phyloP scores from a whole-genome alignment of 2,797 vertebrate species.

The Hafferia zeledoni region DNA sequence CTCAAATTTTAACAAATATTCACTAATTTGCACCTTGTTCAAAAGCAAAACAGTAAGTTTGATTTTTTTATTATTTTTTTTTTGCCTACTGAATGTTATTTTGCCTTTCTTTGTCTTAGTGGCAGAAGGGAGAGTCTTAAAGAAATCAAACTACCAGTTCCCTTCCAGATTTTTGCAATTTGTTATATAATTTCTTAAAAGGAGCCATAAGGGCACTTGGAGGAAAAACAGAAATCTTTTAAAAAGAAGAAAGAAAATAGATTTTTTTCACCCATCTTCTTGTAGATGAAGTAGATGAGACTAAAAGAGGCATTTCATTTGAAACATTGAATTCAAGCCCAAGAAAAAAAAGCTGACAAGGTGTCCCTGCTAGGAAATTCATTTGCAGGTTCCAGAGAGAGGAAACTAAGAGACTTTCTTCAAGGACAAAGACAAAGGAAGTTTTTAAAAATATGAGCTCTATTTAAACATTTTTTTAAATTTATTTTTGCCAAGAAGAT shows the following conservation, averaged over 20 bases:
- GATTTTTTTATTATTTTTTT: background rate
- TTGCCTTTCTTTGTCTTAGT: constrained; percentile 60
- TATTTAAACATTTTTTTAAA: background rate
- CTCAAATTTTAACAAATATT: constrained; percentile 69
- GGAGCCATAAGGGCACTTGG: constrained; percentile 35
- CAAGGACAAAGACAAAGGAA: constrained; percentile 42
- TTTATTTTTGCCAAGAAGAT: background rate
- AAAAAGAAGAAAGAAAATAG: constrained; percentile 57
- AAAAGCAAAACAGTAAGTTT: constrained; percentile 62
- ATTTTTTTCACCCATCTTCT: constrained; percentile 24
- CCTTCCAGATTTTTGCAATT: constrained; percentile 53
- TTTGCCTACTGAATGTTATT: background rate
- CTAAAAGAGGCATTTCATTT: constrained; percentile 55
- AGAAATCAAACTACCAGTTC: constrained; percentile 49
- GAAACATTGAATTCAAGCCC: constrained; percentile 26
- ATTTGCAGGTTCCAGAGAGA: constrained; percentile 5
- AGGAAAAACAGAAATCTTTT: constrained; percentile 10
- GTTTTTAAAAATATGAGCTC: constrained; percentile 31
- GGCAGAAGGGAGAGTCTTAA: constrained; percentile 53
- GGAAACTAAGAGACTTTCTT: constrained; percentile 20
- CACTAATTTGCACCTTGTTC: constrained; percentile 68
- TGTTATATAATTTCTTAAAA: constrained; percentile 64
- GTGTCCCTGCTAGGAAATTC: constrained; percentile 33
- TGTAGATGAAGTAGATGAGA: constrained; percentile 51
- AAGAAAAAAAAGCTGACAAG: constrained; percentile 50